phyloP scores from a whole-genome alignment of 2,888 invertebrate genomes.

The Stenotaenia linearis region DNA sequence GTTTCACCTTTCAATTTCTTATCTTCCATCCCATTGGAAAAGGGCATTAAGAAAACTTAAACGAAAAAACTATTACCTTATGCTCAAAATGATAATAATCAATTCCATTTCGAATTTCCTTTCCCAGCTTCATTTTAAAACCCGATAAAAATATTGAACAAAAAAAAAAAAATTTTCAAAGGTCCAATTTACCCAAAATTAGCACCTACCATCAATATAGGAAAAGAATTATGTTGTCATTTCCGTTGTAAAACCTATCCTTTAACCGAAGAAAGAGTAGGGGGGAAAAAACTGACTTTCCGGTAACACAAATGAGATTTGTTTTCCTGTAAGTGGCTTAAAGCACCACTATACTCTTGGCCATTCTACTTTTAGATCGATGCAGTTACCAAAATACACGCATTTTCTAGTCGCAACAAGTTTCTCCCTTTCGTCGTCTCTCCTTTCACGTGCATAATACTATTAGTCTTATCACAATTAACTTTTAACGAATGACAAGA shows the following conservation, averaged over 20 bases:
- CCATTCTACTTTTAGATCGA: slow-evolving; percentile 9
- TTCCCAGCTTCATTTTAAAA: neutral
- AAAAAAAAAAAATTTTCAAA: neutral
- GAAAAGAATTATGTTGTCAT: slow-evolving; percentile 9
- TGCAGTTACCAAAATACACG: neutral
- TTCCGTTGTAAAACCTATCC: neutral
- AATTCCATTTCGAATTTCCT: slow-evolving; percentile 1
- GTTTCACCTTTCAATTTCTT: slow-evolving; percentile 5
- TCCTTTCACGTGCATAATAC: neutral
- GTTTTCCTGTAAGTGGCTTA: slow-evolving; percentile 5
- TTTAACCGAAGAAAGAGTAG: neutral
- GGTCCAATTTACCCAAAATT: slow-evolving; percentile 9
- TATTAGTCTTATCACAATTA: neutral
- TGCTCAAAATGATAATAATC: neutral
- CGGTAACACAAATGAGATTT: slow-evolving; percentile 9
- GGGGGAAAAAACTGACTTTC: neutral
- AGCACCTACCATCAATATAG: neutral
- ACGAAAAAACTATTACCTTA: neutral
- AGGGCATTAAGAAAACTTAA: neutral
- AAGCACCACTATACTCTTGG: slow-evolving; percentile 4
- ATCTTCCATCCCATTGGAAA: neutral
- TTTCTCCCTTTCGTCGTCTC: neutral
- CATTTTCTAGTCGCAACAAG: neutral
- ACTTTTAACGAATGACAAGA: neutral
- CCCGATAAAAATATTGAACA: neutral